Evolutionary conservation across 1,140 invertebrate genomes (phyloP).

Genomic region (Drosophila mojavensis): DNA sequence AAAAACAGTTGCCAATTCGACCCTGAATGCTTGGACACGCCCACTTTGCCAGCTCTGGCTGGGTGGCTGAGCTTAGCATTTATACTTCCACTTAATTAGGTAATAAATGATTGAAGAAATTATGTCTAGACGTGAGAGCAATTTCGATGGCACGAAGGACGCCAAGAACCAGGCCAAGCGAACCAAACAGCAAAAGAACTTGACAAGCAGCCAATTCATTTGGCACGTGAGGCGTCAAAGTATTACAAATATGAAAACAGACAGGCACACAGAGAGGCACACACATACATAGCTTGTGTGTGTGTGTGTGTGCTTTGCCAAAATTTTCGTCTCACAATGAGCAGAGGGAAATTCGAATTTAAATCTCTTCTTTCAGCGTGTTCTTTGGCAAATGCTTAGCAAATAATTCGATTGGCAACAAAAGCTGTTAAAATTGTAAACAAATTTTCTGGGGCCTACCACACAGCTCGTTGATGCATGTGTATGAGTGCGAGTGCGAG

Average conservation of each 20-base stretch:
- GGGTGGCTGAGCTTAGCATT: constrained; percentile 78
- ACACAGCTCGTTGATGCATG: constrained; percentile 15
- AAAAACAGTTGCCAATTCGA: constrained; percentile 43
- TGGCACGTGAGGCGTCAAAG: constrained; percentile 76
- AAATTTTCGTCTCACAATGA: constrained; percentile 13
- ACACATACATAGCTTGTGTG: constrained; percentile 11
- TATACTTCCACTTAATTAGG: constrained; percentile 84
- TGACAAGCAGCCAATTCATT: constrained; percentile 69
- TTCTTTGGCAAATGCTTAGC: constrained; percentile 40
- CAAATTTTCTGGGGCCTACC: constrained; percentile 46
- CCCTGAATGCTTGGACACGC: constrained; percentile 50
- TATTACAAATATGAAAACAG: constrained; percentile 67
- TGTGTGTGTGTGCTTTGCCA: constrained; percentile 1
- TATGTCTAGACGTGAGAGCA: constrained; percentile 84
- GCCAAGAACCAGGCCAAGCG: constrained; percentile 12
- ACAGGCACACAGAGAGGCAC: not conserved
- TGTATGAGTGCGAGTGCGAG: constrained; percentile 30
- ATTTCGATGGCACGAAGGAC: constrained; percentile 67
- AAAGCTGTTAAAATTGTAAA: constrained; percentile 69
- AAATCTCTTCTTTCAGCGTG: constrained; percentile 26
- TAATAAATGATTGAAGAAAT: constrained; percentile 84
- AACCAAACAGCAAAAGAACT: constrained; percentile 16
- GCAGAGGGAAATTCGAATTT: constrained; percentile 8
- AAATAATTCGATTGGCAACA: constrained; percentile 65
- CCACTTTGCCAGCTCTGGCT: constrained; percentile 30